These are phyloP conservation scores for Subanguina moxae DNA, from an alignment of 1,140 invertebrate genomes.

Conservation along the genomic window DNA sequence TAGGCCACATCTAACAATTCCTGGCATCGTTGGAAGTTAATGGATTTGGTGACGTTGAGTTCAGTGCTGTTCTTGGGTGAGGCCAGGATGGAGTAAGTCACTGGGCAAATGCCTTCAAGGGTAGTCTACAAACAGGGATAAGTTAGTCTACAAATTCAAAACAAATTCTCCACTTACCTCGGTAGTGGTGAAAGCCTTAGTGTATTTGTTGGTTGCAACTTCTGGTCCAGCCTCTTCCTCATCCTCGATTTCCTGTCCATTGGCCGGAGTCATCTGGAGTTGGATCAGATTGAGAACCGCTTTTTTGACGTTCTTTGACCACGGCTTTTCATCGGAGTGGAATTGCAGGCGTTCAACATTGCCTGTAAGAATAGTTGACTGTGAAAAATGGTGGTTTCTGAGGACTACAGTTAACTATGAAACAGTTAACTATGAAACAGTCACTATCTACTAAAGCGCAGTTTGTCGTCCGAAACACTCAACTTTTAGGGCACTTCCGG, in stretches of 20 bases:
- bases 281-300: constrained; percentile 57
- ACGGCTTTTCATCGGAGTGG: constrained; percentile 42
- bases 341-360: constrained; percentile 27
- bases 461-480: too few relatives aligned
- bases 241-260: constrained; percentile 1
- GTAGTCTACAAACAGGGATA: constrained; percentile 5
- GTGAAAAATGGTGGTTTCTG: too few relatives aligned
- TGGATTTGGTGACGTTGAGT: constrained; percentile 53
- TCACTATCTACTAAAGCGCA: neutral
- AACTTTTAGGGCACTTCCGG: too few relatives aligned
- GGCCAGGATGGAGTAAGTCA: constrained; percentile 9
- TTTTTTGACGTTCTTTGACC: constrained; percentile 59
- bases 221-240: neutral
- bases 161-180: neutral
- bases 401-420: too few relatives aligned
- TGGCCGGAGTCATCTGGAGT: constrained; percentile 43
- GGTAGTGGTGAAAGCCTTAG: neutral
- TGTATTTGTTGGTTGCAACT: neutral
- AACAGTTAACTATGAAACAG: too few relatives aligned
- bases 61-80: neutral
- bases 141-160: neutral
- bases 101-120: constrained; percentile 11
- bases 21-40: constrained; percentile 53
- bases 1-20: constrained; percentile 36
- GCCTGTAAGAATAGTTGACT: constrained; percentile 1